Base-by-base conservation (phyloP, 2,888 invertebrate genomes). In the Sussaba pulchella region DNA sequence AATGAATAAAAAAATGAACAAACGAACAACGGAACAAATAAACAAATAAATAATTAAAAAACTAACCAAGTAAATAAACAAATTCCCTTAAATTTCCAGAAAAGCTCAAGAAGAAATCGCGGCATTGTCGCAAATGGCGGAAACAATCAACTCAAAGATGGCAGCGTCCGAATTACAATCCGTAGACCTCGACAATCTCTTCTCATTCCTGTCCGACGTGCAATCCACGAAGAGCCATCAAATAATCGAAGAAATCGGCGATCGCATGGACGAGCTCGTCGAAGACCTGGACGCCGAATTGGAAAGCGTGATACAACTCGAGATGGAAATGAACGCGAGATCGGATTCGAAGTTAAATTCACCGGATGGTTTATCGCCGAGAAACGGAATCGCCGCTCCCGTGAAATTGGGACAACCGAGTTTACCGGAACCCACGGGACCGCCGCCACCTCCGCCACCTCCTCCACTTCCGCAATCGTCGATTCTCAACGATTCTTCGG, bases 161-260 rank as follows among this genome's bases (percentile, higher is more conserved):
- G 93, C 93, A 2, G 91, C 91, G 66, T 82, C 93, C 79, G 89
- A 93, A 87, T 83, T 95, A 8, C 97, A 97, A 88, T 96, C 96
- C 0, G 96, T 98, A 0, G 97, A 98, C 91, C 93, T 98, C 87
- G 98, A 98, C 92, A 97, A 97, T 92, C 93, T 98, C 87, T 98
- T 98, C 93, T 97, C 97, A 76, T 98, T 98, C 93, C 93, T 98
- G 21, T 97, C 97, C 0, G 98, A 98, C 86, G 96, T 96, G 45
- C 93, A 93, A 57, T 94, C 91, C 88, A 94, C 93, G 12, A 94
- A 94, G 87, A 93, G 94, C 83, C 95, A 95, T 83, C 94, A 95
- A 61, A 93, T 95, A 17, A 95, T 97, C 71, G 96, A 97, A 12
- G 97, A 97, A 92, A 97, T 97, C 50, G 96, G 96, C 0, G 96